Evolutionary conservation across 2,888 invertebrate genomes (phyloP).

Genomic region (Caenorhabditis sp.): DNA sequence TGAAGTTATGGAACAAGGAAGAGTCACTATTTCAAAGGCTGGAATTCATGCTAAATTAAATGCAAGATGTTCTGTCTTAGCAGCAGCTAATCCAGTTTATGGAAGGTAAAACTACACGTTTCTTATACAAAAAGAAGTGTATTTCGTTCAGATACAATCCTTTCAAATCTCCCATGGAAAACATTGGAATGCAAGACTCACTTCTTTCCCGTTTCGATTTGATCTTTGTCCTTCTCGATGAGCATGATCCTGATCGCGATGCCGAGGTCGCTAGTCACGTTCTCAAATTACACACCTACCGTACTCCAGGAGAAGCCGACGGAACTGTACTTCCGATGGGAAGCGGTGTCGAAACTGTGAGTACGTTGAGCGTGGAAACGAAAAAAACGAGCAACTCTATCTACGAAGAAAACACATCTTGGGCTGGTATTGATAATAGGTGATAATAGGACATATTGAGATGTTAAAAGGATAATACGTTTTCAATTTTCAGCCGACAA

Average conservation of each 20-base stretch:
- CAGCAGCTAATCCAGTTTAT: conserved; percentile 99
- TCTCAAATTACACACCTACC: conserved; percentile 93
- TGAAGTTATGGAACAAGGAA: conserved; percentile 99
- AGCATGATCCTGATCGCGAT: conserved; percentile 86
- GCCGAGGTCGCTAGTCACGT: conserved; percentile 94
- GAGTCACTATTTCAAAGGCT: conserved; percentile 94
- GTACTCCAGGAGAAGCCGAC: conserved; percentile 86
- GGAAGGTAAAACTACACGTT: conserved; percentile 81
- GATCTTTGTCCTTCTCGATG: conserved; percentile 94
- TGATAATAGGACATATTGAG: background rate
- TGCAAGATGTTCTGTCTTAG: conserved; percentile 94
- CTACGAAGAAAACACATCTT: conserved; percentile 68
- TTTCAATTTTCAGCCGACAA: conserved; percentile 73
- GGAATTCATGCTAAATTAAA: conserved; percentile 93
- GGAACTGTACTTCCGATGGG: conserved; percentile 77
- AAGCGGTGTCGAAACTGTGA: conserved; percentile 82
- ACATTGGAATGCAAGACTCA: conserved; percentile 97
- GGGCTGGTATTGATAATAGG: conserved; percentile 61
- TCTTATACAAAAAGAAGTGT: no score
- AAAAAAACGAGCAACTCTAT: conserved; percentile 75
- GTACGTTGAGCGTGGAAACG: conserved; percentile 82
- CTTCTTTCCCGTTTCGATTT: conserved; percentile 96
- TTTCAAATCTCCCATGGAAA: conserved; percentile 99
- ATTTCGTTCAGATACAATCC: conserved; percentile 83
- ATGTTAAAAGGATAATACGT: no score